A percentile compares a stretch with the other conserved stretches of the same genome.
These are phyloP conservation scores for Entelurus aequoreus DNA, from an alignment of 2,113 vertebrate genomes.

Conservation along the genomic window DNA sequence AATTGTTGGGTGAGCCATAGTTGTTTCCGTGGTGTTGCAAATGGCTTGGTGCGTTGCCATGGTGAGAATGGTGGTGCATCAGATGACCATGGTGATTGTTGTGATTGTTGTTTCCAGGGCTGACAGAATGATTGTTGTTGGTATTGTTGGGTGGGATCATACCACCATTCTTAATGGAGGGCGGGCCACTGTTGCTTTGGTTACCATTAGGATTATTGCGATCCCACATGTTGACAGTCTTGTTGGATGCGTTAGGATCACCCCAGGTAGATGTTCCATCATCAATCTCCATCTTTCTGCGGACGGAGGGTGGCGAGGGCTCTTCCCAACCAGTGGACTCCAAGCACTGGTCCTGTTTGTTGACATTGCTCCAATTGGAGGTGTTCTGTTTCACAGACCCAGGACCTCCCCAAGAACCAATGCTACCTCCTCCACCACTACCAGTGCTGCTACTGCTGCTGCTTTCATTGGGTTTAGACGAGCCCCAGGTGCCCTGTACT, in stretches of 20 bases:
- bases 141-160: constrained; percentile 57
- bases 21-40: constrained; percentile 77
- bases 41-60: constrained; percentile 68
- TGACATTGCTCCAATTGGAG: constrained; percentile 76
- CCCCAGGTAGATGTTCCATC: constrained; percentile 99
- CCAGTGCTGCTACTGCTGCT: constrained; percentile 71
- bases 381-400: constrained; percentile 87
- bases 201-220: constrained; percentile 86
- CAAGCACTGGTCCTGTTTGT: constrained; percentile 77
- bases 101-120: constrained; percentile 64
- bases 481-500: constrained; percentile 82
- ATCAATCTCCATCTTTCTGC: constrained; percentile 98
- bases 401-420: constrained; percentile 90
- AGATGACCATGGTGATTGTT: constrained; percentile 43
- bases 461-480: constrained; percentile 86
- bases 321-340: constrained; percentile 96
- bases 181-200: constrained; percentile 77
- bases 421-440: constrained; percentile 63
- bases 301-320: constrained; percentile 91
- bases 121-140: constrained; percentile 55
- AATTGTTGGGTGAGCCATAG: constrained; percentile 76
- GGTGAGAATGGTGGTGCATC: constrained; percentile 67
- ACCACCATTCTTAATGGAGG: constrained; percentile 75
- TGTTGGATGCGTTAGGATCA: constrained; percentile 85
- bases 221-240: constrained; percentile 97